Evolutionary conservation across 2,888 invertebrate species (phyloP).

Genomic region (Hypomecis atomaria): DNA sequence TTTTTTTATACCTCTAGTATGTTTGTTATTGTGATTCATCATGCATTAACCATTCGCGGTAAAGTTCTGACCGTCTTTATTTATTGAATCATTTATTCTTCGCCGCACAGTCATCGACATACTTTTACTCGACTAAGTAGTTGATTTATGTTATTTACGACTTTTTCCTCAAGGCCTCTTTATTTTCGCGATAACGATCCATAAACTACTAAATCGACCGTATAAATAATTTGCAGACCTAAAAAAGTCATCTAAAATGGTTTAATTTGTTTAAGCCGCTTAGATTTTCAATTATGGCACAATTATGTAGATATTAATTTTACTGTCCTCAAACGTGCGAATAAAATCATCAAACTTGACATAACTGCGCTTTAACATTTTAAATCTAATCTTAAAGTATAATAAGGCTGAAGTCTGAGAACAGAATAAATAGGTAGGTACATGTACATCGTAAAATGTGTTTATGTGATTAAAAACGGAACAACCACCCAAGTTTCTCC

Average conservation of each 20-base stretch:
- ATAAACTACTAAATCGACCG: slow-evolving; percentile 8
- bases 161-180: slow-evolving; percentile 34
- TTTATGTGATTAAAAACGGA: not conserved
- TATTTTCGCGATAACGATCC: slow-evolving; percentile 6
- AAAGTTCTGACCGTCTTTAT: slow-evolving; percentile 41
- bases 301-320: not conserved
- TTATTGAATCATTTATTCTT: slow-evolving; percentile 44
- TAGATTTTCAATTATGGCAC: not conserved
- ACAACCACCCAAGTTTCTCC: slow-evolving; percentile 9
- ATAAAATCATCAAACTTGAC: slow-evolving; percentile 6
- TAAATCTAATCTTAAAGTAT: slow-evolving; percentile 10
- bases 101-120: slow-evolving; percentile 40
- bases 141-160: slow-evolving; percentile 39
- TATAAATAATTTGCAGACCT: slow-evolving; percentile 13
- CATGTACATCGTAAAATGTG: slow-evolving; percentile 7
- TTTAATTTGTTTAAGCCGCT: not conserved
- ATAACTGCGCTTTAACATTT: not conserved
- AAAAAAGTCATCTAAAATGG: not conserved
- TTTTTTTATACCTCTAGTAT: slow-evolving; percentile 42
- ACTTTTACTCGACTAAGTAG: slow-evolving; percentile 45
- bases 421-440: no score
- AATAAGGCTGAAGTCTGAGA: not conserved
- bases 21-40: slow-evolving; percentile 53
- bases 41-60: slow-evolving; percentile 45
- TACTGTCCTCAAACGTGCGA: not conserved